A percentile compares a stretch with the other conserved stretches of the same genome.
Evolutionary conservation across 2,888 invertebrate species (phyloP).

Genomic region (Eumacrocentrus americanus): DNA sequence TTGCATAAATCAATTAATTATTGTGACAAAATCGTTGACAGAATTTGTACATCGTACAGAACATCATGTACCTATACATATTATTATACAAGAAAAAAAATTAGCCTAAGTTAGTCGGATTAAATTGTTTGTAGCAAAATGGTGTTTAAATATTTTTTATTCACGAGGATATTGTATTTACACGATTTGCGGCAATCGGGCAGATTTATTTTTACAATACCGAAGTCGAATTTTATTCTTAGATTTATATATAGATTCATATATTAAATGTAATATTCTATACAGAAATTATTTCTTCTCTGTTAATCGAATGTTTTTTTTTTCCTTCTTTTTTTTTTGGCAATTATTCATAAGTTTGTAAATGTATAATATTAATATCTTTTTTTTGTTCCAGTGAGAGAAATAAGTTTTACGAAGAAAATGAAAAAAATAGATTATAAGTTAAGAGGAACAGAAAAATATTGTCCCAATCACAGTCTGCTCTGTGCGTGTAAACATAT

Average conservation of each 20-base stretch:
- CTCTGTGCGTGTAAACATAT: constrained; percentile 41
- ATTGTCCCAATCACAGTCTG: constrained; percentile 24
- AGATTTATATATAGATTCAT: constrained; percentile 29
- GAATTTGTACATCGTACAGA: constrained; percentile 39
- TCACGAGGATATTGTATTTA: constrained; percentile 34
- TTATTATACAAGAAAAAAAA: constrained; percentile 19
- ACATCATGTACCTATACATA: constrained; percentile 36
- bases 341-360: constrained; percentile 32
- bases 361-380: constrained; percentile 19
- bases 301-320: not conserved
- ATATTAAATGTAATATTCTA: constrained; percentile 8
- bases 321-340: constrained; percentile 11
- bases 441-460: constrained; percentile 26
- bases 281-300: not conserved
- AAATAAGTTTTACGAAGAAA: constrained; percentile 27
- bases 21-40: not conserved
- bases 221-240: constrained; percentile 39
- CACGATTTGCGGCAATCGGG: constrained; percentile 33
- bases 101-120: constrained; percentile 13
- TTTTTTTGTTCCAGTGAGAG: constrained; percentile 32
- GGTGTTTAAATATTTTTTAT: constrained; percentile 39
- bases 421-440: constrained; percentile 14
- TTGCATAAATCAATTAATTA: not conserved
- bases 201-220: constrained; percentile 39
- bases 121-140: constrained; percentile 15